Percentiles rank a stretch among this genome's conserved stretches.
phyloP scores from a whole-genome alignment of 2,888 invertebrate species.

The Palloptera scutellata region DNA sequence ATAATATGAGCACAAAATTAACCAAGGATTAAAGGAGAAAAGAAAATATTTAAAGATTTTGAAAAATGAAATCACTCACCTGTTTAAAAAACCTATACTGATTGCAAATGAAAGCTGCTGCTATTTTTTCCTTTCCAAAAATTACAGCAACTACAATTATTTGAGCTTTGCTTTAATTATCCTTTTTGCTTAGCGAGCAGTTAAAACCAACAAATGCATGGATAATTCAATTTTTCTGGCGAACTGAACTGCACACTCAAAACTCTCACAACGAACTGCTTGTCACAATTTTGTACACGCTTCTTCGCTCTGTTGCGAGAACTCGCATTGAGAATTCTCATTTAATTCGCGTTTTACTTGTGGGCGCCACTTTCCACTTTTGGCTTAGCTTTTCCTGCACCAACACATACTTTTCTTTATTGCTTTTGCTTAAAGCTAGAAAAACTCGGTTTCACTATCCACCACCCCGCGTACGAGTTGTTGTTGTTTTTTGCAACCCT shows the following conservation, averaged over 20 bases:
- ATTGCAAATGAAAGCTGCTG: too few species aligned
- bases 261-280: slow-evolving; percentile 33
- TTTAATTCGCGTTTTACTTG: slow-evolving; percentile 2
- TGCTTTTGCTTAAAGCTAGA: slow-evolving; percentile 19
- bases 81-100: too few species aligned
- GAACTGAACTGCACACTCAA: slow-evolving; percentile 25
- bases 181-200: neutral
- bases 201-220: slow-evolving; percentile 1
- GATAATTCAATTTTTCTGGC: neutral
- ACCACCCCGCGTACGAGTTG: too few species aligned
- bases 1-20: too few species aligned
- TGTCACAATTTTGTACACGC: slow-evolving; percentile 3
- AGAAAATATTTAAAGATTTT: too few species aligned
- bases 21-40: too few species aligned
- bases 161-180: slow-evolving; percentile 7
- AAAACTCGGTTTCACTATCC: slow-evolving; percentile 9
- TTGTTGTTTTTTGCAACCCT: too few species aligned
- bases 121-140: too few species aligned
- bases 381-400: slow-evolving; percentile 28
- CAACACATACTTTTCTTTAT: slow-evolving; percentile 7
- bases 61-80: too few species aligned
- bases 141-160: neutral
- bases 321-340: slow-evolving; percentile 9
- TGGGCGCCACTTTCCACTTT: slow-evolving; percentile 24
- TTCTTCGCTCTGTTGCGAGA: slow-evolving; percentile 17